Evolutionary conservation across 2,888 invertebrate species (phyloP), one percentile per base, ranked within the genome.

Genomic region (Folsomia candida): DNA sequence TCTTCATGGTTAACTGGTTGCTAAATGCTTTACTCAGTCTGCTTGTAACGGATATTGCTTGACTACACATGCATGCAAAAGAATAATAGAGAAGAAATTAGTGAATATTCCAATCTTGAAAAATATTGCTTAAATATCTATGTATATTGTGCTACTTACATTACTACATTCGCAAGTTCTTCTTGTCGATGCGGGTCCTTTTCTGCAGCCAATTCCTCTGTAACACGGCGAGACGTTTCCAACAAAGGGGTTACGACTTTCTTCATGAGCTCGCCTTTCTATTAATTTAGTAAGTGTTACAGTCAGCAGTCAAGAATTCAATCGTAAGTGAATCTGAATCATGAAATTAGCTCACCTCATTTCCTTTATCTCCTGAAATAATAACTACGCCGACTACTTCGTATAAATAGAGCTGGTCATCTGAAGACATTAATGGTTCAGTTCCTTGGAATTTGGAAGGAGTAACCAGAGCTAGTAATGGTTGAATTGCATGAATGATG

Each of bases 1-100:
- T 81, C 78, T 85, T 84, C 85, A 87, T 86, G 1, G 85, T 85
- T 76, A 84, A 83, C 58, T 85, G 85, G 76, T 84, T 85, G 29
- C 85, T 85, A 81, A 87, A 87, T 1, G 86, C 87, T 81, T 87
- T 87, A 78, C 86, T 86, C 62, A 86, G 84, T 22, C 87, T 85
- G 75, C 86, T 86, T 79, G 86, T 85, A 68, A 86, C 83, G 20
- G 84, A 83, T 81, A 87, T 86, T 51, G 85, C 85, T 80, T 85
- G 85, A 67, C 83, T 83, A 59, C 25, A 61, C 6, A 70, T 68
- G 71, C 71, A 74, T 65, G 51, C 78, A 28, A 18, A 72, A 66
- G 24, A 28, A 60, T 3, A 2, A 60, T 27, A 59, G 22, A 28
- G 14, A 25, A 20, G 2, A 20, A 24, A 65, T 26, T 9, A 68